These are phyloP conservation scores for Eupeodes latifasciatus DNA, from an alignment of 2,888 invertebrate species.

Conservation along the genomic window DNA sequence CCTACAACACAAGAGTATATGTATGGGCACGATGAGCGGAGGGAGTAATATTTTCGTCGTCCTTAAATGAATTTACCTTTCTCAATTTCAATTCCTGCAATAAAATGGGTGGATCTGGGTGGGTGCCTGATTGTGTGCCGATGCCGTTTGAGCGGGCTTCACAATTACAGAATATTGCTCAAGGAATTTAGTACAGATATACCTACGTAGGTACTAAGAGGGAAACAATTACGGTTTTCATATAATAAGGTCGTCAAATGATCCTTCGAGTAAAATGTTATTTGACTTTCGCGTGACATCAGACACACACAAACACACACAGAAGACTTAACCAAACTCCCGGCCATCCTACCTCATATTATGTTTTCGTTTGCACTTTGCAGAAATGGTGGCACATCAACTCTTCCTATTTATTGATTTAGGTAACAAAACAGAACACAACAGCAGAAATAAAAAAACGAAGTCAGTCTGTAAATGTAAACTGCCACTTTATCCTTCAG, in stretches of 20 bases:
- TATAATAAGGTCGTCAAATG: slow-evolving; percentile 69
- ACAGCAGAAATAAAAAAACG: neutral
- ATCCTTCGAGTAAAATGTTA: slow-evolving; percentile 53
- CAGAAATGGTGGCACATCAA: slow-evolving; percentile 42
- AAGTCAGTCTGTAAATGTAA: slow-evolving; percentile 49
- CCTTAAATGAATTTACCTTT: slow-evolving; percentile 48
- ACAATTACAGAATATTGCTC: slow-evolving; percentile 58
- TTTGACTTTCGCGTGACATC: slow-evolving; percentile 73
- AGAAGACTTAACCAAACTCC: slow-evolving; percentile 7
- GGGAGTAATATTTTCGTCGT: slow-evolving; percentile 16
- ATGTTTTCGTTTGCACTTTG: slow-evolving; percentile 52
- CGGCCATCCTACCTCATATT: too few relatives aligned
- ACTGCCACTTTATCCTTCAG: slow-evolving; percentile 28
- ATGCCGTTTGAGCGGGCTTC: slow-evolving; percentile 44
- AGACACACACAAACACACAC: neutral
- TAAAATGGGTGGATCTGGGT: neutral
- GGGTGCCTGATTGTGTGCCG: neutral
- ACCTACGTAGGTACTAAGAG: neutral
- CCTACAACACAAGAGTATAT: too few relatives aligned
- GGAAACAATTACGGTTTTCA: slow-evolving; percentile 65
- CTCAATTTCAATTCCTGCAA: slow-evolving; percentile 33
- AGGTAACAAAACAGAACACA: neutral
- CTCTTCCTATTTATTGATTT: slow-evolving; percentile 52
- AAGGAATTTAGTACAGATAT: neutral
- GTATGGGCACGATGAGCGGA: neutral